Conservation (phyloP, 2,888 invertebrate genomes). For the Apodemia hepburni region DNA sequence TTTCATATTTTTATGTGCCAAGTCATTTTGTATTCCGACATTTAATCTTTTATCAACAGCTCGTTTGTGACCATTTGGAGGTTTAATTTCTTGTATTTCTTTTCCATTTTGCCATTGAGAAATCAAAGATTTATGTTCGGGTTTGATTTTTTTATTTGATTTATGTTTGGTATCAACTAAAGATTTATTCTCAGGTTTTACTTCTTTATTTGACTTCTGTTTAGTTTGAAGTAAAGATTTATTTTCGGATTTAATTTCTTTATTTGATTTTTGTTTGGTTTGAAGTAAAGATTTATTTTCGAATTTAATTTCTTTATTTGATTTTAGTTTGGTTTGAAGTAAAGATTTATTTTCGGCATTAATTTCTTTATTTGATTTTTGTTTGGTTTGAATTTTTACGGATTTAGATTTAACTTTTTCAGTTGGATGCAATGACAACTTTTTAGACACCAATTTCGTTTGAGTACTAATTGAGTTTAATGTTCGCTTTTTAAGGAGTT, state of each 20-base stretch:
- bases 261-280: neutral
- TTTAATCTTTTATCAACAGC: too few species aligned
- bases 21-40: too few species aligned
- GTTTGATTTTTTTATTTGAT: neutral
- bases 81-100: neutral
- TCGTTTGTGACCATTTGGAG: too few species aligned
- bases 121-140: neutral
- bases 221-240: neutral
- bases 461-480: conserved; percentile 3
- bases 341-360: neutral
- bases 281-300: neutral
- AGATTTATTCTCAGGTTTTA: neutral
- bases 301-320: neutral
- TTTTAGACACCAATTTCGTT: neutral
- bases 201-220: neutral
- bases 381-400: neutral
- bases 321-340: too few species aligned
- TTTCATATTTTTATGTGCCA: too few species aligned
- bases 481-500: conserved; percentile 17
- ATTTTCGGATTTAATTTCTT: neutral
- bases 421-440: neutral
- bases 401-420: neutral
- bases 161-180: too few species aligned
- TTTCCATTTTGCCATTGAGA: neutral
- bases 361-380: neutral